These are phyloP conservation scores for Dolomedes plantarius DNA, from an alignment of 2,888 invertebrate genomes.

Conservation along the genomic window DNA sequence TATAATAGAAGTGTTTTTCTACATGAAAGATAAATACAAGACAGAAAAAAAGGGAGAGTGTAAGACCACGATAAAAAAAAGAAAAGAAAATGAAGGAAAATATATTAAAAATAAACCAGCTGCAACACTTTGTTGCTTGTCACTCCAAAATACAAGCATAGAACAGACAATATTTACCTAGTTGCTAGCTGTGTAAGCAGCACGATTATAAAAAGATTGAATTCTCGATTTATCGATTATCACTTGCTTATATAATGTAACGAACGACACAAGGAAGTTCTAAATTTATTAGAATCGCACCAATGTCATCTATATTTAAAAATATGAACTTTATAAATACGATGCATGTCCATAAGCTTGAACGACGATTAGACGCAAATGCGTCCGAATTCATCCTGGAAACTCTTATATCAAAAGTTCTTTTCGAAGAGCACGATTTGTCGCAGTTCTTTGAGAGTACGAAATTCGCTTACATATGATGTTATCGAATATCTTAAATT, in stretches of 20 bases:
- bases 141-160: not conserved
- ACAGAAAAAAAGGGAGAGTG: not conserved
- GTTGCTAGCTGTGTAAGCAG: not conserved
- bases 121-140: not conserved
- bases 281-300: not conserved
- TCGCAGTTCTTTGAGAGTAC: too few species aligned
- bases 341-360: not conserved
- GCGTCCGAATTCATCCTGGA: too few species aligned
- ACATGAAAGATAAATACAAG: slow-evolving; percentile 1
- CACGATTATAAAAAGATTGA: slow-evolving; percentile 8
- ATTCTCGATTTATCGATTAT: not conserved
- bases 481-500: too few species aligned
- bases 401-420: too few species aligned
- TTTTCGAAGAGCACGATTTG: too few species aligned
- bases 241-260: not conserved
- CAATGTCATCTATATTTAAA: not conserved
- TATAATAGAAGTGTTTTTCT: not conserved
- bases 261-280: not conserved
- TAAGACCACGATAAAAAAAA: not conserved
- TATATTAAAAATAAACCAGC: not conserved
- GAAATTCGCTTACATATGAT: too few species aligned
- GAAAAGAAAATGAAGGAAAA: not conserved
- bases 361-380: not conserved
- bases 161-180: not conserved
- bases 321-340: slow-evolving; percentile 6